Conservation (phyloP, 2,113 vertebrate species). For the Halichoerus grypus region DNA sequence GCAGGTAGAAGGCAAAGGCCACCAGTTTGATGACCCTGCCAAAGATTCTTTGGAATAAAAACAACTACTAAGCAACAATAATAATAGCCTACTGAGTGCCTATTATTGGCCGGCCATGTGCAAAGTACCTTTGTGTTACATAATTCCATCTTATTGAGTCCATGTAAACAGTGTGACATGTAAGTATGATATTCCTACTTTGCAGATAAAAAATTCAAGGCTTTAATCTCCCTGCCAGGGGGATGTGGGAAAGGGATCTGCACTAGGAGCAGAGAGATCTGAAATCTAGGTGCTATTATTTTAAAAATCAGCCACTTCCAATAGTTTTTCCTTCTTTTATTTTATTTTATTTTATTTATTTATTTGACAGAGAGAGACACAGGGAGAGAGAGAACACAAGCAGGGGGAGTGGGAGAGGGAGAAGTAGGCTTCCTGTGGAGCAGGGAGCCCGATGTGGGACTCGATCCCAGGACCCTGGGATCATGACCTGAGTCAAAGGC, state of each 20-base stretch:
- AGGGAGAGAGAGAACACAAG: no score
- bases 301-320: slow-evolving; percentile 19
- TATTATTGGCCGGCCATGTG: background rate
- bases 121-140: background rate
- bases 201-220: background rate
- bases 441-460: no score
- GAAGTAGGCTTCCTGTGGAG: no score
- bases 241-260: no score
- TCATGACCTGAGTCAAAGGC: no score
- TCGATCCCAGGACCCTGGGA: no score
- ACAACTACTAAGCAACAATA: background rate
- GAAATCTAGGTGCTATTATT: slow-evolving; percentile 9
- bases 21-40: background rate
- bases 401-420: no score
- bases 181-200: background rate
- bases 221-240: background rate
- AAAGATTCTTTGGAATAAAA: slow-evolving; percentile 51
- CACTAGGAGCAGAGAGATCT: background rate
- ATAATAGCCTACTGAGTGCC: background rate
- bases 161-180: background rate
- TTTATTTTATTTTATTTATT: no score
- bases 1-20: background rate
- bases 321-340: background rate
- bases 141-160: background rate
- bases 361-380: no score